Evolutionary conservation across 37 sponge, comb jelly and placozoan genomes (phyloP), one percentile per base, ranked within the genome.

Genomic region (Axinella damicornis): DNA sequence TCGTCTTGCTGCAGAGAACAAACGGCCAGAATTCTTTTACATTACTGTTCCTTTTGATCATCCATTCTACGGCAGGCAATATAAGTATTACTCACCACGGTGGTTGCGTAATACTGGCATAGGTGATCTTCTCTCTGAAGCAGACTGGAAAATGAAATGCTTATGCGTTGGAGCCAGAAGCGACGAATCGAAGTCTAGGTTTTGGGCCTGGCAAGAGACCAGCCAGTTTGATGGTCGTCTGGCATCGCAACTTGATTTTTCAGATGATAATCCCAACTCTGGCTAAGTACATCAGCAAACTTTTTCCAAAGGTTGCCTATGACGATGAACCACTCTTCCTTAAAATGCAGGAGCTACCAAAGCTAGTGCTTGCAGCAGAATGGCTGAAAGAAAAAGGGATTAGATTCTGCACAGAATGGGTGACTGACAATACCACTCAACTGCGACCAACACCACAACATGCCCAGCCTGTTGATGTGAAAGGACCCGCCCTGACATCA

Each of bases 91-190:
- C 68, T 13, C 20, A 5, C 88, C 88, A 13, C 22, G 31, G 33
- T 88, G 83, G 83, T 31, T 88, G 40, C 20, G 69, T 0, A 76
- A 59, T 0, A 88, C 88, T 1, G 58, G 59, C 20, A 2, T 83
- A 2, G 88, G 88, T 11, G 83, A 88, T 61, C 57, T 80, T 12
- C 88, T 88, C 20, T 30, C 65, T 18, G 88, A 81, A 52, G 73
- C 57, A 0, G 88, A 88, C 24, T 88, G 88, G 88, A 14, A 27
- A 34, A 88, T 88, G 88, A 88, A 88, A 34, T 81, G 88, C 38
- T 35, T 88, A 0, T 57, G 57, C 20, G 32, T 62, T 5, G 88
- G 88, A 4, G 39, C 39, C 11, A 55, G 55, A 71, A 81, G 74
- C 27, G 73, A 88, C 55, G 57, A 71, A 31, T 1, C 66, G 27